Percentiles rank a stretch among this genome's conserved stretches.
phyloP scores from a whole-genome alignment of 2,113 vertebrate genomes.

The Dicrurus megarhynchus region DNA sequence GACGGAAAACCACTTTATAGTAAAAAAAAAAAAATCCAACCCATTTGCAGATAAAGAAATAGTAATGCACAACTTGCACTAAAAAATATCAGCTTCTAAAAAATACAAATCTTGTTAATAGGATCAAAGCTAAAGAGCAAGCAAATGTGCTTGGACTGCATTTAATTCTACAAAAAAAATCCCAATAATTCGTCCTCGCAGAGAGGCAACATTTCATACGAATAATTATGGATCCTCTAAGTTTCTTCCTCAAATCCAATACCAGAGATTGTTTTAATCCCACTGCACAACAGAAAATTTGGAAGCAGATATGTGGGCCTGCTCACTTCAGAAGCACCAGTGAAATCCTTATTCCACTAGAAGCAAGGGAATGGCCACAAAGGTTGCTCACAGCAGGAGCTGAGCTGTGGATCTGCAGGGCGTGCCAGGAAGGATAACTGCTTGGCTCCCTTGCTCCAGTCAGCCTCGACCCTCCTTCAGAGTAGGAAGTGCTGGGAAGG shows the following conservation, averaged over 20 bases:
- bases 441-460: not conserved
- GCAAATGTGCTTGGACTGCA: not conserved
- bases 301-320: not conserved
- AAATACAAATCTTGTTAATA: not conserved
- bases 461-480: rapidly evolving
- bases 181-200: not conserved
- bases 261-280: not conserved
- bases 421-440: rapidly evolving
- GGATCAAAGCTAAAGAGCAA: not conserved
- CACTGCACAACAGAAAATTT: not conserved
- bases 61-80: not conserved
- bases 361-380: rapidly evolving
- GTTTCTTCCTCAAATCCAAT: not conserved
- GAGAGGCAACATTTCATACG: not conserved
- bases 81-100: not conserved
- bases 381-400: not conserved
- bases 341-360: not conserved
- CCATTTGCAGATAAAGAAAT: not conserved
- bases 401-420: not conserved
- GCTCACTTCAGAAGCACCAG: not conserved
- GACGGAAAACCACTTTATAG: not conserved
- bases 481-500: not conserved
- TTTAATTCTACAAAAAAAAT: not conserved
- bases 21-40: not conserved
- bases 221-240: not conserved